A percentile compares a stretch with the other conserved stretches of the same genome.
These are phyloP conservation scores for Xylota segnis DNA, from an alignment of 2,888 invertebrate genomes.

Conservation along the genomic window DNA sequence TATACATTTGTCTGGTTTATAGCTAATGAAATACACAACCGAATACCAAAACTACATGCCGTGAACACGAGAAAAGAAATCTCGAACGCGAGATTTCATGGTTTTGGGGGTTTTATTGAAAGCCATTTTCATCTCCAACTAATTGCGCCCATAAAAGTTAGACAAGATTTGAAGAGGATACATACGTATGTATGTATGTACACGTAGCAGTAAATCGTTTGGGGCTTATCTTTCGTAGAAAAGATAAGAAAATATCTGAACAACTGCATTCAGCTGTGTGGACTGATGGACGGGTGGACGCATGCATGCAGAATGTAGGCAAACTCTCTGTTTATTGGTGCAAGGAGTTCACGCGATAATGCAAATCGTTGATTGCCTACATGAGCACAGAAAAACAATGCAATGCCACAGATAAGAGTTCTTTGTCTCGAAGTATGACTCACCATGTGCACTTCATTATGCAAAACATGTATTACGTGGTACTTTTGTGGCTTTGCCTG, in stretches of 20 bases:
- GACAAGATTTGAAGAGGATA: constrained; percentile 5
- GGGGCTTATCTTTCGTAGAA: constrained; percentile 42
- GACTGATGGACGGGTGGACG: constrained; percentile 5
- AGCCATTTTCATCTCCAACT: constrained; percentile 1
- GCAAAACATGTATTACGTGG: constrained; percentile 6
- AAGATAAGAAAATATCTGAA: constrained; percentile 40
- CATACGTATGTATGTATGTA: background rate
- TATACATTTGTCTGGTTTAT: too few species aligned
- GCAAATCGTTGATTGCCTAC: constrained; percentile 36
- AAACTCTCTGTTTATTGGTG: constrained; percentile 43
- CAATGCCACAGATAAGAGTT: constrained; percentile 43
- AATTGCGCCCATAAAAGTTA: constrained; percentile 56
- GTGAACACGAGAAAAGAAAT: constrained; percentile 35
- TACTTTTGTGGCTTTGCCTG: constrained; percentile 61
- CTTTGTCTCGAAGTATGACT: constrained; percentile 39
- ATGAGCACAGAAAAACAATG: constrained; percentile 1
- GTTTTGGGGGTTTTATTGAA: background rate
- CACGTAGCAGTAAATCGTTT: too few species aligned
- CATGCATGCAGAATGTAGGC: constrained; percentile 25
- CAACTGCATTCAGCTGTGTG: constrained; percentile 32
- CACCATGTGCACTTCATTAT: constrained; percentile 44
- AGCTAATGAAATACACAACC: background rate
- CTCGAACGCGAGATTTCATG: constrained; percentile 9
- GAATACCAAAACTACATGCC: constrained; percentile 30
- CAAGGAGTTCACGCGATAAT: constrained; percentile 9